Evolutionary conservation across 1,140 invertebrate species (phyloP).

Genomic region (Ridgeia piscesae): DNA sequence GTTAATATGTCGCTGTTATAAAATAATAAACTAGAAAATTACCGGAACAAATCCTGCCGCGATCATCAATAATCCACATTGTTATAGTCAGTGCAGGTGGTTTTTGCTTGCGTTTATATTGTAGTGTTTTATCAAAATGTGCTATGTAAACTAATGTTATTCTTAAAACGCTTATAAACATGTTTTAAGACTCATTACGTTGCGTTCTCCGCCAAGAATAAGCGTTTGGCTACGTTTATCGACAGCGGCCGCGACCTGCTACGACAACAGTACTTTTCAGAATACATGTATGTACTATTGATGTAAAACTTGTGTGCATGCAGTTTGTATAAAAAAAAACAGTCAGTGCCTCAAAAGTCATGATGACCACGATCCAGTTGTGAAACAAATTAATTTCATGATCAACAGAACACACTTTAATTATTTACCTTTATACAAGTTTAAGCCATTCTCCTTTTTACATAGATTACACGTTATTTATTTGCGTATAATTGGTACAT

Average conservation of each 20-base stretch:
- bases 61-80: no score
- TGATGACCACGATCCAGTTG: background rate
- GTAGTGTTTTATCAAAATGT: background rate
- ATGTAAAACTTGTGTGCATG: background rate
- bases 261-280: background rate
- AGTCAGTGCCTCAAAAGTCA: no score
- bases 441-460: background rate
- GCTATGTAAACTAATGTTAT: background rate
- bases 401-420: background rate
- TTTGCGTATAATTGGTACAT: background rate
- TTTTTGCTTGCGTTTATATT: no score
- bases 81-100: no score
- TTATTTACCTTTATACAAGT: background rate
- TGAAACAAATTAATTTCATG: background rate
- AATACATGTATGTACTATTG: background rate
- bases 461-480: background rate
- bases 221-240: background rate
- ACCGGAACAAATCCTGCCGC: no score
- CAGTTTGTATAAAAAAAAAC: background rate
- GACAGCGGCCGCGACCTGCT: background rate
- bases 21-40: no score
- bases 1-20: no score
- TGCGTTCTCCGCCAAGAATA: background rate
- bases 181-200: background rate
- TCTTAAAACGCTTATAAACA: background rate